These are phyloP conservation scores for Adoxophyes honmai DNA, from an alignment of 1,140 invertebrate genomes.

Conservation along the genomic window DNA sequence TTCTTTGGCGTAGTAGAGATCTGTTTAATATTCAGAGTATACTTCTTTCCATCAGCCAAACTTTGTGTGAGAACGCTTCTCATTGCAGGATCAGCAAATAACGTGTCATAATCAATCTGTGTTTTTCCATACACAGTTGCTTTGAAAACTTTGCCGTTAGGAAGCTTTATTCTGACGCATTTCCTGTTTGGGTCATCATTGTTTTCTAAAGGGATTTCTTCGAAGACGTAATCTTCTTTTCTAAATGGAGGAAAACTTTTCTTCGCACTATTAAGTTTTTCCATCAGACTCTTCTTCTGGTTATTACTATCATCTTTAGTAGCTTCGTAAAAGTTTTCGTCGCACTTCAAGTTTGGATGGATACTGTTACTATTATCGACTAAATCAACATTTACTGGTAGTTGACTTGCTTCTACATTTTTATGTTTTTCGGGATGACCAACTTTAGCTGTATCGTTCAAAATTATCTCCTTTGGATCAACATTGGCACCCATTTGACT, in stretches of 20 bases:
- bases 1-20: slow-evolving; percentile 17
- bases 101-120: slow-evolving; percentile 37
- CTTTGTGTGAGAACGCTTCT: slow-evolving; percentile 39
- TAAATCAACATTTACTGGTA: too few relatives aligned
- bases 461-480: too few relatives aligned
- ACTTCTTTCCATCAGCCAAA: slow-evolving; percentile 34
- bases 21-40: slow-evolving; percentile 56
- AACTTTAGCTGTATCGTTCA: too few relatives aligned
- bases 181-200: slow-evolving; percentile 35
- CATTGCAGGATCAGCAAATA: slow-evolving; percentile 46
- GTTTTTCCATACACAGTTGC: slow-evolving; percentile 51
- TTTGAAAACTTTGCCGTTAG: slow-evolving; percentile 51
- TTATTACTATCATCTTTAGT: neutral
- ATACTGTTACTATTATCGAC: too few relatives aligned
- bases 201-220: slow-evolving; percentile 19
- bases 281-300: neutral
- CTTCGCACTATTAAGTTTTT: neutral
- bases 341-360: too few relatives aligned
- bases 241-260: slow-evolving; percentile 17
- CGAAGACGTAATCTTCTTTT: slow-evolving; percentile 22
- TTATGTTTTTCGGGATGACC: too few relatives aligned
- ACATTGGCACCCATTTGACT: too few relatives aligned
- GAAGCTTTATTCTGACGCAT: slow-evolving; percentile 43
- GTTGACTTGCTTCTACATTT: too few relatives aligned
- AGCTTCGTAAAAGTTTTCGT: too few relatives aligned